phyloP scores from a whole-genome alignment of 2,113 vertebrate species.

The Puntigrus tetrazona region DNA sequence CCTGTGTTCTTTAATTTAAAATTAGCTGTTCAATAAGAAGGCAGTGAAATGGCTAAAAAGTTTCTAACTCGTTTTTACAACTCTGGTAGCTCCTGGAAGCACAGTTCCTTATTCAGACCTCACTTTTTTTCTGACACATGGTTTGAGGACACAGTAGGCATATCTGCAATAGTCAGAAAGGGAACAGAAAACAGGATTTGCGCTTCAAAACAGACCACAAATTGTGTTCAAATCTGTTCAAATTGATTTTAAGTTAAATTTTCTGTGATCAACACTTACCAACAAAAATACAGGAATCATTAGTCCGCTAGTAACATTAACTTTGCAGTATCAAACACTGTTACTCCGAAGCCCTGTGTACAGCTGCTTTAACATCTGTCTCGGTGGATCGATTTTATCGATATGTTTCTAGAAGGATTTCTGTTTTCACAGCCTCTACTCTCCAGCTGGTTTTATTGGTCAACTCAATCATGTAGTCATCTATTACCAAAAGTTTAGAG shows the following conservation, averaged over 20 bases:
- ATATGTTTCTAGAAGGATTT: background rate
- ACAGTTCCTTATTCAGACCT: background rate
- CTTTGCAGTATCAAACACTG: background rate
- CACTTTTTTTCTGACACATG: background rate
- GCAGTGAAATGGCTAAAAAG: background rate
- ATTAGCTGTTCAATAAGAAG: background rate
- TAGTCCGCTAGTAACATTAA: background rate
- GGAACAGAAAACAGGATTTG: background rate
- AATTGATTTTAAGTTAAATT: background rate
- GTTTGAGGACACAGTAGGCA: background rate
- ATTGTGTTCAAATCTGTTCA: background rate
- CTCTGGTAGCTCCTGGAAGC: background rate
- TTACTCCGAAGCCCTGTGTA: background rate
- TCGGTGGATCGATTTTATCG: too few species aligned
- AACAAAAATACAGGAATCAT: background rate
- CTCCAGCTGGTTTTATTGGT: too few species aligned
- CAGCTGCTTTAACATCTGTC: background rate
- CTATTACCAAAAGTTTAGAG: background rate
- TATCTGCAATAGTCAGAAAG: background rate
- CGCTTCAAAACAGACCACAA: background rate
- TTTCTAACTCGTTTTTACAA: background rate
- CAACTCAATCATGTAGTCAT: background rate
- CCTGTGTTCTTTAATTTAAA: background rate
- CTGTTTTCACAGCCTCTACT: too few species aligned
- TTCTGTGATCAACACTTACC: background rate